These are phyloP conservation scores for Periparus ater DNA, from an alignment of 2,797 vertebrate genomes.

Conservation along the genomic window DNA sequence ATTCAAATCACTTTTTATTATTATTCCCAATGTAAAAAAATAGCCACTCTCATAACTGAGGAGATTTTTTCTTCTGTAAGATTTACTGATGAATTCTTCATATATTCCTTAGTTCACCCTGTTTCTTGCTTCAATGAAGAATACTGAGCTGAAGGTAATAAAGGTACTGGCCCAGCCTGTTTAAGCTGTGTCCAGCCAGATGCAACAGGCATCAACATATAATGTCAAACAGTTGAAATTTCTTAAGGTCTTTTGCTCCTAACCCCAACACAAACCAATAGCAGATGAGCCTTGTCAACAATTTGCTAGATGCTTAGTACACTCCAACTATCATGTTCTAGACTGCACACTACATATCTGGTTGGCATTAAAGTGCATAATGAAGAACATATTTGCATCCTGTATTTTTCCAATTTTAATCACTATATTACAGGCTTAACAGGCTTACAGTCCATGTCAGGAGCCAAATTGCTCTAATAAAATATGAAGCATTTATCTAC, in stretches of 20 bases:
- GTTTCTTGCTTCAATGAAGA: neutral
- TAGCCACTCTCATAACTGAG: neutral
- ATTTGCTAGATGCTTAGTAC: slow-evolving; percentile 59
- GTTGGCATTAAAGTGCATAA: slow-evolving; percentile 76
- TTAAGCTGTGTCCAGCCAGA: slow-evolving; percentile 12
- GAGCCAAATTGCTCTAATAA: slow-evolving; percentile 68
- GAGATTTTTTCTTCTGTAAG: neutral
- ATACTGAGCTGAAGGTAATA: neutral
- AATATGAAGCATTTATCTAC: slow-evolving; percentile 60
- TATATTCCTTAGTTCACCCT: neutral
- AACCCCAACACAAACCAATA: slow-evolving; percentile 52
- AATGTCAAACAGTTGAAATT: slow-evolving; percentile 8
- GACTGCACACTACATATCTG: slow-evolving; percentile 60
- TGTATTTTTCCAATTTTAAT: slow-evolving; percentile 75
- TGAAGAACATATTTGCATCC: slow-evolving; percentile 87
- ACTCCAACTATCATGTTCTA: slow-evolving; percentile 57
- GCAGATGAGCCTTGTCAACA: slow-evolving; percentile 70
- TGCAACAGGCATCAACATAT: slow-evolving; percentile 6
- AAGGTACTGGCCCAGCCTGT: neutral
- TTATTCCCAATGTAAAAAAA: neutral
- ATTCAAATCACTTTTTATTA: neutral
- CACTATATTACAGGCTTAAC: slow-evolving; percentile 64
- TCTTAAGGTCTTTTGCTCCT: slow-evolving; percentile 26
- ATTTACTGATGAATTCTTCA: neutral
- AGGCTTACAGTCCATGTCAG: slow-evolving; percentile 57